Conservation (phyloP, 2,113 vertebrate species). For the Pygoscelis adeliae region DNA sequence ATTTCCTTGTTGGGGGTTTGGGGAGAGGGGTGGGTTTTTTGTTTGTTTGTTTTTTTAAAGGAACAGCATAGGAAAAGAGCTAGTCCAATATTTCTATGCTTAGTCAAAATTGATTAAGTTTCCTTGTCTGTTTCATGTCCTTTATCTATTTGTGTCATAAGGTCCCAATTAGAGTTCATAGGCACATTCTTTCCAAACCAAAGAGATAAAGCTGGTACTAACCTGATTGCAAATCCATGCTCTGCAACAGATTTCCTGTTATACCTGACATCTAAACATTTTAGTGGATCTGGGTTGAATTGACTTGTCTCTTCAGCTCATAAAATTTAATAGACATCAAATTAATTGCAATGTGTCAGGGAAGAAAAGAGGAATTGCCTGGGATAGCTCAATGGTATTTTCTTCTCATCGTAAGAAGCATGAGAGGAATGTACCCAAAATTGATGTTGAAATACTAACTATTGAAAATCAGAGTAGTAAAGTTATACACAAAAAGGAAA, state of each 20-base stretch:
- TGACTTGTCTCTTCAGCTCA: conserved; percentile 8
- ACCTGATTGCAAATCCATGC: neutral
- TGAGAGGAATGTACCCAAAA: neutral
- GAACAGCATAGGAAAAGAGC: neutral
- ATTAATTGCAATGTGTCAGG: neutral
- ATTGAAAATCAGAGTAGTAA: neutral
- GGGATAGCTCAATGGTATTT: neutral
- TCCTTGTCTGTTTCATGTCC: neutral
- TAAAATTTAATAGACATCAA: conserved; percentile 3
- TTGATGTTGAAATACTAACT: neutral
- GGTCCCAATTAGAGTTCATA: neutral
- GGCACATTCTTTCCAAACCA: neutral
- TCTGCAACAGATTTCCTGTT: neutral
- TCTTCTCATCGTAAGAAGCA: neutral
- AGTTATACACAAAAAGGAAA: neutral
- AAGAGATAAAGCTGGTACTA: neutral
- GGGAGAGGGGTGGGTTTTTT: fast-evolving
- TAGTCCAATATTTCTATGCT: neutral
- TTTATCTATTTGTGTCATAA: neutral
- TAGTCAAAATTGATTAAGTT: neutral
- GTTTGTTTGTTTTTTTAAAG: neutral
- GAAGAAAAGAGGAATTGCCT: neutral
- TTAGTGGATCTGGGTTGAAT: neutral
- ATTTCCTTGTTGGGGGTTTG: neutral
- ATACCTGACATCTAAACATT: neutral